phyloP scores from a whole-genome alignment of 2,113 vertebrate genomes.

The Psittacara wagleri region DNA sequence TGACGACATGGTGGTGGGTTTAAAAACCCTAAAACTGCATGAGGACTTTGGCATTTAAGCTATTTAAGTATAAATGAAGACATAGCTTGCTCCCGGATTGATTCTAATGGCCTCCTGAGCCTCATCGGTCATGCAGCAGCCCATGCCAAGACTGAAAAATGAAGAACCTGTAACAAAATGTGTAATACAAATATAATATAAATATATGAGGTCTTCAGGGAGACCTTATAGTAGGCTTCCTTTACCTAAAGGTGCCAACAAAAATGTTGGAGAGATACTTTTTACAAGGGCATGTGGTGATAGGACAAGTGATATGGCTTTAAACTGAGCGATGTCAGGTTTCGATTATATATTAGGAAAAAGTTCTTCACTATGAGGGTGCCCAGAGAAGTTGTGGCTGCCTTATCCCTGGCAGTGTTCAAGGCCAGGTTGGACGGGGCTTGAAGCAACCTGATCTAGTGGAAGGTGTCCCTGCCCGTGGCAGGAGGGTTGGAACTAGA shows the following conservation, averaged over 20 bases:
- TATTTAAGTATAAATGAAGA: conserved; percentile 37
- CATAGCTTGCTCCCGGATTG: background rate
- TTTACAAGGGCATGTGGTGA: background rate
- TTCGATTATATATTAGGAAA: background rate
- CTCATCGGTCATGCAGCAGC: conserved; percentile 13
- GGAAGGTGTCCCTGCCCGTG: background rate
- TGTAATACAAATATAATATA: background rate
- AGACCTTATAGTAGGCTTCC: background rate
- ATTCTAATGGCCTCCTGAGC: background rate
- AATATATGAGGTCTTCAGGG: background rate
- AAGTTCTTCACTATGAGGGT: background rate
- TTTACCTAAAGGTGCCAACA: background rate
- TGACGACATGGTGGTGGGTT: background rate
- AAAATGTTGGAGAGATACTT: background rate
- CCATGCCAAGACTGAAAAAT: background rate
- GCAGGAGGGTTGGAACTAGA: background rate
- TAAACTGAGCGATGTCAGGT: background rate
- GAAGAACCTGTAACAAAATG: background rate
- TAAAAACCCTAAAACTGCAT: background rate
- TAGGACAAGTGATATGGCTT: background rate
- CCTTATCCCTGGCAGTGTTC: background rate
- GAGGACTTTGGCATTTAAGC: conserved; percentile 4
- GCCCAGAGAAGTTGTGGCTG: background rate
- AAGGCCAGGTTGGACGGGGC: background rate
- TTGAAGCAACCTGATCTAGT: background rate